A percentile compares a stretch with the other conserved stretches of the same genome.
These are phyloP conservation scores for Helostoma temminkii DNA, from an alignment of 2,797 vertebrate species.

Conservation along the genomic window DNA sequence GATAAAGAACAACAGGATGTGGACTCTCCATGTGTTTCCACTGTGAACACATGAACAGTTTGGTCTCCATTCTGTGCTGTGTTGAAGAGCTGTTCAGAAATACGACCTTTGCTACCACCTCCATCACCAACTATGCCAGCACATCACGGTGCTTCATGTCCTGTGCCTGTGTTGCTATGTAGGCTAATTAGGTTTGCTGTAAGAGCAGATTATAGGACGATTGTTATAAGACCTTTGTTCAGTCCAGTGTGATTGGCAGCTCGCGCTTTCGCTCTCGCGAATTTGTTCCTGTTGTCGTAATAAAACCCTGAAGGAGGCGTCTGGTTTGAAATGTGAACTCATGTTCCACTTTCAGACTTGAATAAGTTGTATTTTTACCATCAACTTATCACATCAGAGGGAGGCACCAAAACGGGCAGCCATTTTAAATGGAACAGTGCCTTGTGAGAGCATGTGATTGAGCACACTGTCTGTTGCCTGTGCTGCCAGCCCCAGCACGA, in stretches of 20 bases:
- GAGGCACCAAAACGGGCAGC: slow-evolving; percentile 45
- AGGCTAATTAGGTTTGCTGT: slow-evolving; percentile 63
- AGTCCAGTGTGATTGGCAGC: slow-evolving; percentile 44
- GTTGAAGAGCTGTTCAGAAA: slow-evolving; percentile 41
- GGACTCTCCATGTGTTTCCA: slow-evolving; percentile 12
- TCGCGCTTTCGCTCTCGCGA: slow-evolving; percentile 39
- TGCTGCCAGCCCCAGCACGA: slow-evolving; percentile 53
- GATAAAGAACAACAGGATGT: slow-evolving; percentile 5
- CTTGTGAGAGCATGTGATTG: slow-evolving; percentile 56
- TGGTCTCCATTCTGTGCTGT: slow-evolving; percentile 42
- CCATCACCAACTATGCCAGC: slow-evolving; percentile 11
- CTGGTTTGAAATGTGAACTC: slow-evolving; percentile 53
- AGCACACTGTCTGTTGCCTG: slow-evolving; percentile 30
- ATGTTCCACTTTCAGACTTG: slow-evolving; percentile 61
- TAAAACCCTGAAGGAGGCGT: slow-evolving; percentile 45
- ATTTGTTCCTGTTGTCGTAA: slow-evolving; percentile 51
- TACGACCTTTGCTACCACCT: slow-evolving; percentile 38
- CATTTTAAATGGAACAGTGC: slow-evolving; percentile 67
- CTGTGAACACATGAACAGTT: slow-evolving; percentile 7
- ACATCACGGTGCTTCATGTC: slow-evolving; percentile 47
- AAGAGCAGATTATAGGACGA: slow-evolving; percentile 57
- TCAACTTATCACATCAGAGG: slow-evolving; percentile 55
- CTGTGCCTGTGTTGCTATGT: slow-evolving; percentile 55
- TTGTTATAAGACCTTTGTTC: slow-evolving; percentile 60
- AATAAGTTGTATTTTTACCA: slow-evolving; percentile 49